Evolutionary conservation across 2,797 vertebrate species (phyloP).

Genomic region (Acipenser transmontanus): DNA sequence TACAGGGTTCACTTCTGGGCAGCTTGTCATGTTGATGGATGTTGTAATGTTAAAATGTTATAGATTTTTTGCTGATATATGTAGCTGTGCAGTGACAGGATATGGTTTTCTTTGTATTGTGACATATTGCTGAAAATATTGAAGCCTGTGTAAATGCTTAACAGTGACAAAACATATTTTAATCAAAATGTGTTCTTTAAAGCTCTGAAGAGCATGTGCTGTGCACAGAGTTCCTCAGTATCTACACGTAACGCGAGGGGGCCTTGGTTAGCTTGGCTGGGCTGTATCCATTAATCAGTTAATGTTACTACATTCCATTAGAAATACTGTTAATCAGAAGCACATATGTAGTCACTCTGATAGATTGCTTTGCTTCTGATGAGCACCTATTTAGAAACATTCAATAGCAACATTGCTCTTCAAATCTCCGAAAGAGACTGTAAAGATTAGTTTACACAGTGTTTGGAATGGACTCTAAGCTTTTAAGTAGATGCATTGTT

Average conservation of each 20-base stretch:
- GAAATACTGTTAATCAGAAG: not conserved
- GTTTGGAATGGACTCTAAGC: too few relatives aligned
- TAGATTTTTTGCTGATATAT: slow-evolving; percentile 40
- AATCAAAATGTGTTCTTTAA: slow-evolving; percentile 20
- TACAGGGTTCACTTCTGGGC: slow-evolving; percentile 38
- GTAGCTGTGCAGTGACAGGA: slow-evolving; percentile 23
- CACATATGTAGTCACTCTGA: not conserved
- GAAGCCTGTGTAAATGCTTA: slow-evolving; percentile 24
- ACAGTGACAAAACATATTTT: slow-evolving; percentile 19
- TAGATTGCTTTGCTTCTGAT: not conserved
- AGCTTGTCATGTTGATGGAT: slow-evolving; percentile 49
- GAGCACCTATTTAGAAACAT: not conserved
- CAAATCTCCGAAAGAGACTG: too few relatives aligned
- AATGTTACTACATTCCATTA: not conserved
- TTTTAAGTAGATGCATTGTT: too few relatives aligned
- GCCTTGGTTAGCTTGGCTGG: not conserved
- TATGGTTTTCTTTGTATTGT: slow-evolving; percentile 26
- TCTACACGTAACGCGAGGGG: not conserved
- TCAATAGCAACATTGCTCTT: not conserved
- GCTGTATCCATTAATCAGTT: not conserved
- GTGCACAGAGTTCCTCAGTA: not conserved
- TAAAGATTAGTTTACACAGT: too few relatives aligned
- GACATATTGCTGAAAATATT: slow-evolving; percentile 31
- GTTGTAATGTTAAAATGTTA: slow-evolving; percentile 35
- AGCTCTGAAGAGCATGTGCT: not conserved